phyloP scores from a whole-genome alignment of 2,797 vertebrate genomes.

The Gambelia wislizenii region DNA sequence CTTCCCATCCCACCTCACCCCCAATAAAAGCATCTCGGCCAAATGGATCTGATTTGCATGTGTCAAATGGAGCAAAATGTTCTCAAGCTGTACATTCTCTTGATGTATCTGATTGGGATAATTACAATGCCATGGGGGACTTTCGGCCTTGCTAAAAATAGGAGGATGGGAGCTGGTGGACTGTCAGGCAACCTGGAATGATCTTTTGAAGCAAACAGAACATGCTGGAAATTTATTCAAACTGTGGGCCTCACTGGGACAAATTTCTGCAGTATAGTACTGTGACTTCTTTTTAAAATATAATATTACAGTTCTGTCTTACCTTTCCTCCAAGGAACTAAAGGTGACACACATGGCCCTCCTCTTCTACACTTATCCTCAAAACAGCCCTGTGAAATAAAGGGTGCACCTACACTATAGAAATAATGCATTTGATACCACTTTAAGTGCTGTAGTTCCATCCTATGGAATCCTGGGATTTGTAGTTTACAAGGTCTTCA shows the following conservation, averaged over 20 bases:
- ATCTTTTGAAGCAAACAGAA: not conserved
- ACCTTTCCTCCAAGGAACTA: too few species aligned
- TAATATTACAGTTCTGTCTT: too few species aligned
- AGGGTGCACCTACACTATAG: too few species aligned
- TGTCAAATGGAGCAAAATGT: slow-evolving; percentile 11
- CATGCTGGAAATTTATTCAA: not conserved
- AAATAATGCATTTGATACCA: too few species aligned
- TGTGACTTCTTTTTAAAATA: too few species aligned
- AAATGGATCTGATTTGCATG: slow-evolving; percentile 17
- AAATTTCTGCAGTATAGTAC: too few species aligned
- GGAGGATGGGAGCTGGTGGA: not conserved
- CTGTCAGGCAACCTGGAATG: slow-evolving; percentile 31
- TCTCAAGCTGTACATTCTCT: slow-evolving; percentile 40
- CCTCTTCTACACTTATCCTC: too few species aligned
- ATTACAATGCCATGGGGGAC: slow-evolving; percentile 44
- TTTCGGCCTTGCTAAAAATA: slow-evolving; percentile 65
- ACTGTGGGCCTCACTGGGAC: not conserved
- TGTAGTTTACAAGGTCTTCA: too few species aligned
- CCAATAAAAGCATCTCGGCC: not conserved
- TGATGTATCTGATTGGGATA: slow-evolving; percentile 49
- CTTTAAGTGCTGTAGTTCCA: too few species aligned
- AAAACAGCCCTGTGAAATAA: too few species aligned
- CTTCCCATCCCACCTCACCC: not conserved
- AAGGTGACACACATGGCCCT: too few species aligned
- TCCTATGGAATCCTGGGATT: too few species aligned